phyloP scores from a whole-genome alignment of 37 sponge, comb jelly and placozoan genomes.

The Spongia lamella region DNA sequence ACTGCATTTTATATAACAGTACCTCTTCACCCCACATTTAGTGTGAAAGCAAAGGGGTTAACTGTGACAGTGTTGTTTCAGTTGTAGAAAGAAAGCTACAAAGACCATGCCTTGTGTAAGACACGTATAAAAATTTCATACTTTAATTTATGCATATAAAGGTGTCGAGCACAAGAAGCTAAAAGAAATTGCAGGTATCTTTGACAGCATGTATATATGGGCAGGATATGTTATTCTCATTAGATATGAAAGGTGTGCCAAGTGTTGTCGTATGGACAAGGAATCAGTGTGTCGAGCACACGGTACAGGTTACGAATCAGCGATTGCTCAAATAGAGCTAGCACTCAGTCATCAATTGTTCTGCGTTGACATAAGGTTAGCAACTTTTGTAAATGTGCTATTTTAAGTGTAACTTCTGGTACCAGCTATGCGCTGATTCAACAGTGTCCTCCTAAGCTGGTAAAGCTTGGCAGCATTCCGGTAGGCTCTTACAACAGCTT shows the following conservation, averaged over 20 bases:
- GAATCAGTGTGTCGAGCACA: conserved; percentile 58
- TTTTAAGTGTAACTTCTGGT: background rate
- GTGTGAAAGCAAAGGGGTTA: no score
- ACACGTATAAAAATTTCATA: no score
- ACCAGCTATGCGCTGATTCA: conserved; percentile 55
- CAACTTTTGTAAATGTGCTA: background rate
- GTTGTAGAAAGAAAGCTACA: no score
- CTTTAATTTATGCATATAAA: background rate
- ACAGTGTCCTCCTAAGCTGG: conserved; percentile 39
- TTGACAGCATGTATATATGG: no score
- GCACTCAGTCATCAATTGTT: conserved; percentile 13
- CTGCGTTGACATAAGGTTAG: conserved; percentile 51
- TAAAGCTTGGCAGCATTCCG: background rate
- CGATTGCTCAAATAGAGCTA: conserved; percentile 40
- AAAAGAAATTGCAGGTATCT: conserved; percentile 67
- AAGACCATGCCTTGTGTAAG: no score
- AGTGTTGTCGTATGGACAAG: conserved; percentile 41
- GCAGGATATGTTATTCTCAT: no score
- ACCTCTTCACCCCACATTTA: no score
- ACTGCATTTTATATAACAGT: no score
- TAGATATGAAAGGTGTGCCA: conserved; percentile 61
- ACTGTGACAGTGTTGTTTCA: no score
- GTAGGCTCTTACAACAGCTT: background rate
- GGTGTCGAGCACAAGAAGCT: conserved; percentile 43
- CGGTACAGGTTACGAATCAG: conserved; percentile 55